Conservation (phyloP, 2,797 vertebrate genomes). For the Micropoecilia bifurca region DNA sequence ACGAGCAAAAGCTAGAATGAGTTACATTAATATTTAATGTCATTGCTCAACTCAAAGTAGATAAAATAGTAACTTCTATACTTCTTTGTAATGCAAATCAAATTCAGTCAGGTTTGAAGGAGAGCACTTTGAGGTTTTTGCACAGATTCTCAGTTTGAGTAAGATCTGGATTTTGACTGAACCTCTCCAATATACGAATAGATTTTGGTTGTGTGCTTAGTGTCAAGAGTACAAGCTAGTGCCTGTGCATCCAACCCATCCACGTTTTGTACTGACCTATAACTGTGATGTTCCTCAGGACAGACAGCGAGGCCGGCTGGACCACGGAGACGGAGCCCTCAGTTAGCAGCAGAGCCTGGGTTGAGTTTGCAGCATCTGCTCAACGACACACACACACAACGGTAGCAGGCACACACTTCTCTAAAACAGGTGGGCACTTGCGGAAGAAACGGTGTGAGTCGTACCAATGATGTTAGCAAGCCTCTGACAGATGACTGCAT, state of each 20-base stretch:
- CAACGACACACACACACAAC: constrained; percentile 6
- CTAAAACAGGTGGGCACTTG: neutral
- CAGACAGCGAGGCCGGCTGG: constrained; percentile 71
- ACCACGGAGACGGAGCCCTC: constrained; percentile 81
- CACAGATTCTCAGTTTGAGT: neutral
- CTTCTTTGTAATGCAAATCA: neutral
- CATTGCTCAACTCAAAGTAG: neutral
- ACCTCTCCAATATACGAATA: neutral
- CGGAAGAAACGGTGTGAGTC: neutral
- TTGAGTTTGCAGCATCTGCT: constrained; percentile 78
- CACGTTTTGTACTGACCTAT: constrained; percentile 58
- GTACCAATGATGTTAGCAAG: constrained; percentile 79
- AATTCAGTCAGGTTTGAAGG: neutral
- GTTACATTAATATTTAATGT: neutral
- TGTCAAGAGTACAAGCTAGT: neutral
- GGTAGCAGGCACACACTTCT: constrained; percentile 4
- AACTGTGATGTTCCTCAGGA: constrained; percentile 78
- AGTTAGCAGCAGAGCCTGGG: constrained; percentile 80
- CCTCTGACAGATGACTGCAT: constrained; percentile 80
- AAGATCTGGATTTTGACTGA: neutral
- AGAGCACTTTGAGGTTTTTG: neutral
- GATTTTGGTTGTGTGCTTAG: neutral
- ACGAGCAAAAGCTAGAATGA: neutral
- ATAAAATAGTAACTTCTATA: neutral
- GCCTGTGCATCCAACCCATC: neutral